Evolutionary conservation across 2,797 vertebrate species (phyloP).

Genomic region (Corythornis leucogaster): DNA sequence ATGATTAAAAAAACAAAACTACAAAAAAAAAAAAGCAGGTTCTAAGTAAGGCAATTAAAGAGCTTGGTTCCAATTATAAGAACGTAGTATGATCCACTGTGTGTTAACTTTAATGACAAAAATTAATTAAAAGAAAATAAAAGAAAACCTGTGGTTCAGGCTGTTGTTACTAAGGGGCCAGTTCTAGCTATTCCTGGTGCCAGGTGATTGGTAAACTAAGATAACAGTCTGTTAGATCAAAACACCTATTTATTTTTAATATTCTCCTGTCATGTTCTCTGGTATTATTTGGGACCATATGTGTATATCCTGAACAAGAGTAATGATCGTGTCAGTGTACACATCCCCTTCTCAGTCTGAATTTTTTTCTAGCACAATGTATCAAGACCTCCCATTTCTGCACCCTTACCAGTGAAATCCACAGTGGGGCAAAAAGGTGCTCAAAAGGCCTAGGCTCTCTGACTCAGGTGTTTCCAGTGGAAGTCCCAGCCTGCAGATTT

Average conservation of each 20-base stretch:
- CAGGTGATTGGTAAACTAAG: background rate
- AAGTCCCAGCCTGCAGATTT: background rate
- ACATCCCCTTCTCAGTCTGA: background rate
- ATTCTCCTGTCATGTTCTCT: background rate
- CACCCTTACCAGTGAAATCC: background rate
- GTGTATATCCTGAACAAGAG: background rate
- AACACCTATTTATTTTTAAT: background rate
- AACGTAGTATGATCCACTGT: background rate
- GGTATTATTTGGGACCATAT: background rate
- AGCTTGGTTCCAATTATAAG: background rate
- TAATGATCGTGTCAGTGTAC: background rate
- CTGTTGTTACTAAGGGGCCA: background rate
- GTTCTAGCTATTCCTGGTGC: background rate
- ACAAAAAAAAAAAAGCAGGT: background rate
- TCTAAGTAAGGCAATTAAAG: background rate
- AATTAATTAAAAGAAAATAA: no score
- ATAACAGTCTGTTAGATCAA: background rate
- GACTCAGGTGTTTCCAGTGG: background rate
- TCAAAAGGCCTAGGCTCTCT: background rate
- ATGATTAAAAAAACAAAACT: no score
- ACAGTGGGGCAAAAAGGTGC: background rate
- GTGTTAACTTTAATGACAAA: fast-evolving
- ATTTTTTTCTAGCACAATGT: background rate
- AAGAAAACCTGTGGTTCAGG: background rate
- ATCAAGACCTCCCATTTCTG: background rate